phyloP scores from a whole-genome alignment of 2,113 vertebrate species.

The Neogale vison region DNA sequence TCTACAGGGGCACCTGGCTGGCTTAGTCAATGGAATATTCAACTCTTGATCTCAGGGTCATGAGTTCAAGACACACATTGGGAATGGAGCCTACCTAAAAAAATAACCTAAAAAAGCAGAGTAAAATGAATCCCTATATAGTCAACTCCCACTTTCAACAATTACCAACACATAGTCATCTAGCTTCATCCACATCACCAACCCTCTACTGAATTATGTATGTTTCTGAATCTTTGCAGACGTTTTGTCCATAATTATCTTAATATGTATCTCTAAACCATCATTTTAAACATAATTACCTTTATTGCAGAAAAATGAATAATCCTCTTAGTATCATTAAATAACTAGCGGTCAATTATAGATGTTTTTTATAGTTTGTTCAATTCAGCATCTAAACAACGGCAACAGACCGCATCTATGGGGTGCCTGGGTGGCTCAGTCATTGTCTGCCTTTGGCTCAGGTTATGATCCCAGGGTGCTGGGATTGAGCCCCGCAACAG shows the following conservation, averaged over 20 bases:
- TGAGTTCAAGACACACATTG: background rate
- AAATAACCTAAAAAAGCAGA: background rate
- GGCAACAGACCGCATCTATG: background rate
- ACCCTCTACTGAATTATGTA: background rate
- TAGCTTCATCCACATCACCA: background rate
- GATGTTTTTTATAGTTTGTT: background rate
- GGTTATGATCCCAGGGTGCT: no score
- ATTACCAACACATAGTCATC: background rate
- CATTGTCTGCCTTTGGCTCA: no score
- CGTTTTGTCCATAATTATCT: background rate
- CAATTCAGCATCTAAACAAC: background rate
- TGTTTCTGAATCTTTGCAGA: background rate
- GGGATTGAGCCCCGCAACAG: no score
- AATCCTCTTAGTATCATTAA: constrained; percentile 39
- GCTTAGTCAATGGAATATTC: background rate
- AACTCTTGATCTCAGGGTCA: background rate
- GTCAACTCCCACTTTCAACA: background rate
- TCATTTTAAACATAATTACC: constrained; percentile 32
- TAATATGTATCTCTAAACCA: background rate
- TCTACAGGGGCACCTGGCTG: background rate
- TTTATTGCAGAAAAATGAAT: background rate
- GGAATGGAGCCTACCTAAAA: background rate
- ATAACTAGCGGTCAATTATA: background rate
- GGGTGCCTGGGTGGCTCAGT: no score
- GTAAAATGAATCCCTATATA: background rate